Conservation (phyloP, 2,113 vertebrate genomes). For the Tenebrosternarchus preto region DNA sequence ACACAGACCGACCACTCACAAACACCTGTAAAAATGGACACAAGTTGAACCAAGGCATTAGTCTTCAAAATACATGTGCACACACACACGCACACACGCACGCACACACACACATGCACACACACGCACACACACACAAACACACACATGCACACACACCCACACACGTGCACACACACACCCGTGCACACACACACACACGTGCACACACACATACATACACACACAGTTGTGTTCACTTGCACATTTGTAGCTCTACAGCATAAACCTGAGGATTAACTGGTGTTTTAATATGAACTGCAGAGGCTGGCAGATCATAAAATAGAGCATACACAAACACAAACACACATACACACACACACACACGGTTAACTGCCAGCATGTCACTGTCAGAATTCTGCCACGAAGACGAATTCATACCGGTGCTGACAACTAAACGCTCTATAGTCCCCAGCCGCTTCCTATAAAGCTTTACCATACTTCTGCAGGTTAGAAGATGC, state of each 20-base stretch:
- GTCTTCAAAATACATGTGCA: not conserved
- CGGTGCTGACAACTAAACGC: not conserved
- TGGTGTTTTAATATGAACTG: slow-evolving; percentile 34
- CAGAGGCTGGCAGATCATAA: not conserved
- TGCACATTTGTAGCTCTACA: slow-evolving; percentile 26
- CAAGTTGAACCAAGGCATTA: not conserved
- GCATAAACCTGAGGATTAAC: slow-evolving; percentile 26
- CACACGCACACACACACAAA: slow-evolving; percentile 7
- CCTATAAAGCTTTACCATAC: not conserved
- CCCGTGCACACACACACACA: slow-evolving; percentile 7
- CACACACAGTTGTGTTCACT: slow-evolving; percentile 8
- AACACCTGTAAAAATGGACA: slow-evolving; percentile 14
- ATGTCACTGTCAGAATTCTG: slow-evolving; percentile 25
- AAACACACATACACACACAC: slow-evolving; percentile 6
- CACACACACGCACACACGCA: slow-evolving; percentile 30
- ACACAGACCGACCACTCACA: slow-evolving; percentile 2
- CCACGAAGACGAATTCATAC: slow-evolving; percentile 1
- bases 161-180: no score
- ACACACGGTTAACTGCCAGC: slow-evolving; percentile 5
- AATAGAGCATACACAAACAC: not conserved
- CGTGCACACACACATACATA: not conserved
- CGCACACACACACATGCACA: not conserved
- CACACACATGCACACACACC: not conserved
- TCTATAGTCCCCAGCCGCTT: not conserved
- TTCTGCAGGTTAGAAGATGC: not conserved